Evolutionary conservation across 1,140 invertebrate genomes (phyloP).

Genomic region (Atopsyche davidsoni): DNA sequence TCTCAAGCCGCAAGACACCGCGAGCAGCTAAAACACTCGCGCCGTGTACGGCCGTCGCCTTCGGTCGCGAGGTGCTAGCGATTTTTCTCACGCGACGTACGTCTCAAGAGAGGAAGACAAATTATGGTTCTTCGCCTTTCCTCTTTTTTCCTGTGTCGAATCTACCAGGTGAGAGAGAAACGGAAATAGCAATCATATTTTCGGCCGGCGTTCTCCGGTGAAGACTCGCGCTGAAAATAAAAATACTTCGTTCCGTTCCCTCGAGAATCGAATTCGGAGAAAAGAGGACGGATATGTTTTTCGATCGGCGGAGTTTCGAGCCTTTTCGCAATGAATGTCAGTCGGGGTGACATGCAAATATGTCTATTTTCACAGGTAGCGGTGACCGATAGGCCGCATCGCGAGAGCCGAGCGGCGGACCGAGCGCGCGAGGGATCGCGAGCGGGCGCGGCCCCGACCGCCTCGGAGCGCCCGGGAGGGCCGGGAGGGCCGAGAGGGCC

Average conservation of each 20-base stretch:
- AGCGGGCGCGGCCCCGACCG: neutral
- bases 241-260: slow-evolving; percentile 19
- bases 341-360: neutral
- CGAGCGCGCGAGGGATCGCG: slow-evolving; percentile 2
- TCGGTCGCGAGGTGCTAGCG: slow-evolving; percentile 12
- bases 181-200: slow-evolving; percentile 18
- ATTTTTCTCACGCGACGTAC: slow-evolving; percentile 11
- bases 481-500: neutral
- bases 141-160: slow-evolving; percentile 15
- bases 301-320: no score
- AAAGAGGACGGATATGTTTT: slow-evolving; percentile 22
- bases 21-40: slow-evolving; percentile 8
- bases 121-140: slow-evolving; percentile 14
- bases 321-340: neutral
- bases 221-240: slow-evolving; percentile 16
- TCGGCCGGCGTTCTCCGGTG: slow-evolving; percentile 15
- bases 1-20: slow-evolving; percentile 5
- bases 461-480: no score
- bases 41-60: slow-evolving; percentile 5
- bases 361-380: neutral
- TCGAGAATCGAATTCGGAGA: slow-evolving; percentile 6
- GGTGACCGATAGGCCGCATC: neutral
- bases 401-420: neutral
- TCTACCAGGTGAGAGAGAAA: slow-evolving; percentile 7
- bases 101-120: slow-evolving; percentile 20